A percentile compares a stretch with the other conserved stretches of the same genome.
Evolutionary conservation across 1,140 invertebrate genomes (phyloP).

Genomic region (Palaemon carinicauda): DNA sequence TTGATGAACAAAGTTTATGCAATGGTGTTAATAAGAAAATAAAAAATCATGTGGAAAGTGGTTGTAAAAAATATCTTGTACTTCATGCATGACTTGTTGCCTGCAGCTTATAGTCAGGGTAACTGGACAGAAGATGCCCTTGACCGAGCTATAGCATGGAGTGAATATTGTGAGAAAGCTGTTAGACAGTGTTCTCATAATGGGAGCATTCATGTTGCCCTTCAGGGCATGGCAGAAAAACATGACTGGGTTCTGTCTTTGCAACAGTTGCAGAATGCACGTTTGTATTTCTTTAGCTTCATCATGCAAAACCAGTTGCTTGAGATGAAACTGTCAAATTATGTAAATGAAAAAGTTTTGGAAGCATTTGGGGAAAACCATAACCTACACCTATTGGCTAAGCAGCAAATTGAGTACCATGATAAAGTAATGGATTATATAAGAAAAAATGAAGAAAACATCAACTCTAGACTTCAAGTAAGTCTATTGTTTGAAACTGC

Average conservation of each 20-base stretch:
- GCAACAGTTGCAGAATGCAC: constrained; percentile 6
- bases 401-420: constrained; percentile 3
- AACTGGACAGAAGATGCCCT: constrained; percentile 38
- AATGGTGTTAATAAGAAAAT: background rate
- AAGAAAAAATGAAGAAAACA: background rate
- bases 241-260: background rate
- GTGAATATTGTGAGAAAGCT: constrained; percentile 43
- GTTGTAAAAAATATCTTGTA: constrained; percentile 38
- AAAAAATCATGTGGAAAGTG: background rate
- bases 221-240: background rate
- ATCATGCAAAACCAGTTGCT: constrained; percentile 30
- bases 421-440: background rate
- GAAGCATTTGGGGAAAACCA: background rate
- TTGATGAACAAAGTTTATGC: background rate
- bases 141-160: constrained; percentile 34
- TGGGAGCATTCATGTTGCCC: background rate
- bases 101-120: constrained; percentile 10
- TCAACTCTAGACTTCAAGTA: background rate
- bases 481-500: constrained; percentile 20
- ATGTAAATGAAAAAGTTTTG: background rate
- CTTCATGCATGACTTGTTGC: constrained; percentile 33
- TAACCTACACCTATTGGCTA: background rate
- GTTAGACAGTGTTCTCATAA: background rate
- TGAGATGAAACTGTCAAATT: background rate
- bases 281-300: background rate